Evolutionary conservation across 2,888 invertebrate genomes (phyloP).

Genomic region (Hecatera dysodea): DNA sequence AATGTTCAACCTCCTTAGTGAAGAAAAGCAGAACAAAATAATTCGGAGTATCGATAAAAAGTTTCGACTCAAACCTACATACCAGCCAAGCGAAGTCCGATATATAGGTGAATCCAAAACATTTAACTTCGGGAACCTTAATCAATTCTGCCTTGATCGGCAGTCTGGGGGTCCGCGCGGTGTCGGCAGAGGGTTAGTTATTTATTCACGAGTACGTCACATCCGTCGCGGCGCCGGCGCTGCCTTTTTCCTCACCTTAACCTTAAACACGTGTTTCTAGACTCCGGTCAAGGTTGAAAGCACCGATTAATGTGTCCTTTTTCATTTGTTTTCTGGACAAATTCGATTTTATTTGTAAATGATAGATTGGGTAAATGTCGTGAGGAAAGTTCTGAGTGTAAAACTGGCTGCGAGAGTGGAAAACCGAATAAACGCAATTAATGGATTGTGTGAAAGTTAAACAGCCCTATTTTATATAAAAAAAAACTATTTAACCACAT

Average conservation of each 20-base stretch:
- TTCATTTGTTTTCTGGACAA: conserved; percentile 14
- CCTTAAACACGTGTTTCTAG: conserved; percentile 33
- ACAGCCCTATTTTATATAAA: too few relatives aligned
- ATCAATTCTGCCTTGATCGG: conserved; percentile 51
- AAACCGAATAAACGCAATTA: not conserved
- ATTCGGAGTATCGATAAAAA: not conserved
- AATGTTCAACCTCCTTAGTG: not conserved
- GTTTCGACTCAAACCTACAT: conserved; percentile 3
- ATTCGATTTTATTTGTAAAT: conserved; percentile 12
- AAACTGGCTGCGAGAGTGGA: not conserved
- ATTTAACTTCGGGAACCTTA: conserved; percentile 54
- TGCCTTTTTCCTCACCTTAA: conserved; percentile 42
- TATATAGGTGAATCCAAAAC: conserved; percentile 44
- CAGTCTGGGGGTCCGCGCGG: conserved; percentile 13
- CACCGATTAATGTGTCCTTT: conserved; percentile 27
- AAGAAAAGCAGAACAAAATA: conserved; percentile 10
- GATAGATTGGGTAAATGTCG: not conserved
- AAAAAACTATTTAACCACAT: too few relatives aligned
- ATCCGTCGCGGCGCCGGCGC: conserved; percentile 26
- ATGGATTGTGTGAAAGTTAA: not conserved
- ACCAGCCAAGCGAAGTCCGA: conserved; percentile 7
- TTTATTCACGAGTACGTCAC: conserved; percentile 57
- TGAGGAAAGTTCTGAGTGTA: not conserved
- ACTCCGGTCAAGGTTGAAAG: conserved; percentile 44
- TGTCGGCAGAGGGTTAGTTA: conserved; percentile 33